Evolutionary conservation across 2,888 invertebrate genomes (phyloP), one percentile per base, ranked within the genome.

Genomic region (Hirtodrosophila duncani): DNA sequence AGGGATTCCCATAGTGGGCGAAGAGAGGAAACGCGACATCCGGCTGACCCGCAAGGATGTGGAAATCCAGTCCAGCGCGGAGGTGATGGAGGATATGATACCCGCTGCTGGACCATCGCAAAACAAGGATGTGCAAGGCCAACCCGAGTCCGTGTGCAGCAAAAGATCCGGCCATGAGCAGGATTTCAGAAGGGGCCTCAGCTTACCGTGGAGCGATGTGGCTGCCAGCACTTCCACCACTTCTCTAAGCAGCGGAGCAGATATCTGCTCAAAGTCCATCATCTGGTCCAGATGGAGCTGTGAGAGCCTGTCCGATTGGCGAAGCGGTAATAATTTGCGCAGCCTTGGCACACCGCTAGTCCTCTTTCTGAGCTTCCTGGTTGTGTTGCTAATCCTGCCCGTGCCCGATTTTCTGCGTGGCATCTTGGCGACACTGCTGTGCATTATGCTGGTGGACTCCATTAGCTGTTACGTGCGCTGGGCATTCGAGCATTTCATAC

Each of bases 11-110:
- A 38, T 67, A 65, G 62, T 18, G 57, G 61, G n/a, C 1, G 67
- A 65, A 45, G 29, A 16, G 0, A 75, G 67, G n/a, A n/a, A n/a
- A 30, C 57, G 81, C 3, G 71, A 79, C n/a, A 72, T 82, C 11
- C 48, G 82, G 7, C 46, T 78, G 16, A 83, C 82, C 0, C 83
- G 77, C 49, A 84, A 83, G 48, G 83, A 84, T 41, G 77, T 84
- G 10, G 83, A 86, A 68, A 85, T 87, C 3, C 87, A 87, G 45
- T 86, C 86, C 1, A 86, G 86, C 0, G 84, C 87, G 0, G 87
- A 87, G 63, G 83, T 87, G 72, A 63, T 83, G n/a, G 87, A 87
- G 60, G 86, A 85, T 30, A 86, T 86, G 86, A 60, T 71, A 11
- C 67, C 82, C 3, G 31, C 46, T 2, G 34, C 37, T n/a, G n/a